These are phyloP conservation scores for Ambastaia sidthimunki DNA, from an alignment of 2,797 vertebrate species.

Conservation along the genomic window DNA sequence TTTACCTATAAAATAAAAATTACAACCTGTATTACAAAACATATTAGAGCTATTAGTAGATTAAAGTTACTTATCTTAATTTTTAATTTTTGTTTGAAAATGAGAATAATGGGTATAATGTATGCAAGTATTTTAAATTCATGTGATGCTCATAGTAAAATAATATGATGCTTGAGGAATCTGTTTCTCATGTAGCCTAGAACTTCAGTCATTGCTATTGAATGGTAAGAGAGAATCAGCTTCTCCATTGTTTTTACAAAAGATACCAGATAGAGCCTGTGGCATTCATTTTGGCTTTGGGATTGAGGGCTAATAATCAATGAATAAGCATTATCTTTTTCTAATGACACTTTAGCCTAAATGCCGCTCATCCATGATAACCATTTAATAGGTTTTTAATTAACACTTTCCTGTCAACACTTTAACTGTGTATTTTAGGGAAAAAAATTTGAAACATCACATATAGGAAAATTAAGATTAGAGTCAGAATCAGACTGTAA, in stretches of 20 bases:
- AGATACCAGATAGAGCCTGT: neutral
- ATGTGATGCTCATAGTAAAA: neutral
- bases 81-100: neutral
- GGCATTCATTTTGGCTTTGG: no score
- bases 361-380: constrained; percentile 7
- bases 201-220: neutral
- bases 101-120: neutral
- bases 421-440: neutral
- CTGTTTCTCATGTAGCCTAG: no score
- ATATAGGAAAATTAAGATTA: neutral
- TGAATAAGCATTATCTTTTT: constrained; percentile 41
- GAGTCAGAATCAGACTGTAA: neutral
- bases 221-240: neutral
- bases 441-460: neutral
- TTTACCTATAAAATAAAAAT: neutral
- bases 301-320: no score
- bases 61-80: neutral
- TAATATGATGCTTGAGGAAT: no score
- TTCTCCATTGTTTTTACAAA: neutral
- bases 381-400: constrained; percentile 26
- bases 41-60: neutral
- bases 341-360: constrained; percentile 37
- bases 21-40: neutral
- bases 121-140: neutral
- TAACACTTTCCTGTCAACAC: constrained; percentile 30